Percentiles rank a stretch among this genome's conserved stretches.
phyloP scores from a whole-genome alignment of 2,797 vertebrate genomes.

The Craterocephalus amniculus region DNA sequence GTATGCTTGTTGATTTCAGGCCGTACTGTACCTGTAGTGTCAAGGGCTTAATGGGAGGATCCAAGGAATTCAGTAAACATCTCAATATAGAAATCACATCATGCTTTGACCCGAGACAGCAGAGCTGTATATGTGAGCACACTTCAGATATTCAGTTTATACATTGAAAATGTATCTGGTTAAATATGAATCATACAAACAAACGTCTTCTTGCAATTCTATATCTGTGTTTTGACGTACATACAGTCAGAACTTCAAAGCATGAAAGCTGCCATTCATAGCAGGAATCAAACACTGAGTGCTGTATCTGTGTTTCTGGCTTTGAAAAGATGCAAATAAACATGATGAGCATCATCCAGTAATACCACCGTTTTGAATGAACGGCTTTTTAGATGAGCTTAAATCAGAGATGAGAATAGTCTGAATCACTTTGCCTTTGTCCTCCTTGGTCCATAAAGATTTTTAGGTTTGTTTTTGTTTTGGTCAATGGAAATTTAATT shows the following conservation, averaged over 20 bases:
- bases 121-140: not conserved
- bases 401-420: not conserved
- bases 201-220: not conserved
- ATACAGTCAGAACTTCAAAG: not conserved
- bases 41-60: conserved; percentile 11
- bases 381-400: not conserved
- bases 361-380: not conserved
- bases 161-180: not conserved
- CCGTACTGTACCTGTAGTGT: conserved; percentile 2
- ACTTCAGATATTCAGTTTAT: not conserved
- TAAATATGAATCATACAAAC: not conserved
- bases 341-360: not conserved
- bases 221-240: conserved; percentile 8
- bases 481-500: conserved; percentile 9
- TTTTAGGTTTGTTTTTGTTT: not conserved
- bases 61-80: conserved; percentile 18
- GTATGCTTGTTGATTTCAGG: conserved; percentile 8
- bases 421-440: not conserved
- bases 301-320: not conserved
- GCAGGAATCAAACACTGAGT: not conserved
- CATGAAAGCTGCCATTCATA: not conserved
- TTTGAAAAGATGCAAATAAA: not conserved
- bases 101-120: conserved; percentile 1
- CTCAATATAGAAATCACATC: conserved; percentile 13
- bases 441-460: conserved; percentile 25